Evolutionary conservation across 2,888 invertebrate genomes (phyloP), one percentile per base, ranked within the genome.

Genomic region (Lepidochrysops patricia): DNA sequence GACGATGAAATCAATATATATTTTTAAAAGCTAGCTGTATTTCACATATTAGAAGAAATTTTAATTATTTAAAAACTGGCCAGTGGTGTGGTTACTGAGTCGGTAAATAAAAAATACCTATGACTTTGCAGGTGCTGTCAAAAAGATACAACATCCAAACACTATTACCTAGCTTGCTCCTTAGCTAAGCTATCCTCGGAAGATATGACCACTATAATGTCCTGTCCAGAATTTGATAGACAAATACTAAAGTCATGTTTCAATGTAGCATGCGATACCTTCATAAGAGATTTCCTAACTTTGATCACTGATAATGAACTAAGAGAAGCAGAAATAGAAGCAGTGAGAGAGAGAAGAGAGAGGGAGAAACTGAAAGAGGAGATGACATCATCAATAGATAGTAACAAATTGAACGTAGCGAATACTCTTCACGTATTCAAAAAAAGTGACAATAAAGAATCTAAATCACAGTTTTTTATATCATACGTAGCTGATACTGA

Each of bases 191-290:
- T 86, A 26, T 67, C 84, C 12, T 70, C 73, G 62, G 87, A 83
- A 50, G 84, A 84, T 19, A 71, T 89, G 68, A 84, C 76, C 66
- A 79, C 84, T 25, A 81, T 91, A 57, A 83, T 91, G 74, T 72
- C 77, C 0, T 85, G 86, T 57, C 75, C 81, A 2, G 88, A 88
- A 64, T 91, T 90, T 66, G 87, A 90, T 69, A 85, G 87, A 60
- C 87, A 87, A 72, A 79, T 91, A 43, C 72, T 92, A 5, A 73
- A 77, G 27, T 81, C 90, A 2, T 88, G 90, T 63, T 89, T 92
- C 61, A 83, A 84, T 70, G 78, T 90, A 7, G 76, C 91, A 0
- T 84, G 91, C 62, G 84, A 90, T 60, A 75, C 74, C 34, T 92
- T 90, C 71, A 65, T 90, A 32, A 80, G 76, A 66, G 83, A 84